Percentiles rank a stretch among this genome's conserved stretches.
phyloP scores from a whole-genome alignment of 2,113 vertebrate genomes.

The Ceratotherium simum region DNA sequence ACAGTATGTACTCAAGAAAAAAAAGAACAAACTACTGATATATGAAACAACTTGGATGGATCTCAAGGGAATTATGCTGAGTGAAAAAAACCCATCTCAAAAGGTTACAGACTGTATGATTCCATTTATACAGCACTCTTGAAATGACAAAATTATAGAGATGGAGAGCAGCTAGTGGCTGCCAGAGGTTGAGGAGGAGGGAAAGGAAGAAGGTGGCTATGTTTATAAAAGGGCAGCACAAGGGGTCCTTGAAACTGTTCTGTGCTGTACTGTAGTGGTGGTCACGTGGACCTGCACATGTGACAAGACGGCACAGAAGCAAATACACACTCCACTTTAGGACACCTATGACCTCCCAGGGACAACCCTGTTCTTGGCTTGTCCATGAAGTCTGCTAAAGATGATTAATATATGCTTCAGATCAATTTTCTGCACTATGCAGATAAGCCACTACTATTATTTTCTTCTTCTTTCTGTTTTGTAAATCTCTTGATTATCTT shows the following conservation, averaged over 20 bases:
- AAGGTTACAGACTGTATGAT: not conserved
- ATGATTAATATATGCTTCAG: no score
- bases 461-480: not conserved
- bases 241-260: not conserved
- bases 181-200: not conserved
- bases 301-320: not conserved
- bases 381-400: not conserved
- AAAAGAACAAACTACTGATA: not conserved
- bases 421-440: not conserved
- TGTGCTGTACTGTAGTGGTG: not conserved
- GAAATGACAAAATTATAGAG: not conserved
- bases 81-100: not conserved
- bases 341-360: not conserved
- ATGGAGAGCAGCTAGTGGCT: not conserved
- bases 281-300: not conserved
- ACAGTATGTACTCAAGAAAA: not conserved
- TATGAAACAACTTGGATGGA: not conserved
- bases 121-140: not conserved
- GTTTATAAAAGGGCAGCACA: fast-evolving
- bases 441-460: not conserved
- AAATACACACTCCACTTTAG: not conserved
- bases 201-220: not conserved
- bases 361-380: not conserved
- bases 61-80: not conserved
- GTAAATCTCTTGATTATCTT: constrained; percentile 26